phyloP scores from a whole-genome alignment of 2,113 vertebrate species.

The Myiozetetes cayanensis region DNA sequence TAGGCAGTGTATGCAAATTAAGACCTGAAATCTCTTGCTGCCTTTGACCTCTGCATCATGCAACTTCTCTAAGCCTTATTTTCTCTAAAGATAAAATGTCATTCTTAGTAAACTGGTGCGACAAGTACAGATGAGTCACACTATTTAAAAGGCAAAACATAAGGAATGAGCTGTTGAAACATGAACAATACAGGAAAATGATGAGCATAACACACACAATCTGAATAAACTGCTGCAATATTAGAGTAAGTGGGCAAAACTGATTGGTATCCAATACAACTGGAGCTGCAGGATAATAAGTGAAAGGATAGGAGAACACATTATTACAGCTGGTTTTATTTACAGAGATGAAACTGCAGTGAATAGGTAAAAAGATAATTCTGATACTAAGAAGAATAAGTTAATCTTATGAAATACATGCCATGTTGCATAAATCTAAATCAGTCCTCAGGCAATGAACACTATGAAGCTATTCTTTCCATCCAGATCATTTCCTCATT shows the following conservation, averaged over 20 bases:
- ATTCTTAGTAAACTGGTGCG: slow-evolving; percentile 8
- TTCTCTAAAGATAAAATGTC: slow-evolving; percentile 4
- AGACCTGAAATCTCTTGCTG: not conserved
- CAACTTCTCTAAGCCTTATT: not conserved
- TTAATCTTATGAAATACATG: not conserved
- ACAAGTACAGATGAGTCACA: not conserved
- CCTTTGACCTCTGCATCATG: not conserved
- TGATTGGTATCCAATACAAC: not conserved
- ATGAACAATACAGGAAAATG: not conserved
- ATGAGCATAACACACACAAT: not conserved
- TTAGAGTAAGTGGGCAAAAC: not conserved
- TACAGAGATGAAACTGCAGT: not conserved
- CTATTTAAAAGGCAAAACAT: not conserved
- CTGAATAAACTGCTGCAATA: not conserved
- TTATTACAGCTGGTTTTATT: not conserved
- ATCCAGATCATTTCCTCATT: not conserved
- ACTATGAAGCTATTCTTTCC: not conserved
- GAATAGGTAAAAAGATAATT: not conserved
- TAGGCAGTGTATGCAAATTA: not conserved
- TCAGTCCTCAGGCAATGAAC: not conserved
- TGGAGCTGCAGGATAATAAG: not conserved
- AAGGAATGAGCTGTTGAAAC: not conserved
- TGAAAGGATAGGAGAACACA: not conserved
- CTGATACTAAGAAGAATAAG: not conserved
- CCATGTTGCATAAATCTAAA: not conserved